Evolutionary conservation across 1,140 invertebrate species (phyloP), one percentile per base, ranked within the genome.

Genomic region (Gonatopus flavifemur): DNA sequence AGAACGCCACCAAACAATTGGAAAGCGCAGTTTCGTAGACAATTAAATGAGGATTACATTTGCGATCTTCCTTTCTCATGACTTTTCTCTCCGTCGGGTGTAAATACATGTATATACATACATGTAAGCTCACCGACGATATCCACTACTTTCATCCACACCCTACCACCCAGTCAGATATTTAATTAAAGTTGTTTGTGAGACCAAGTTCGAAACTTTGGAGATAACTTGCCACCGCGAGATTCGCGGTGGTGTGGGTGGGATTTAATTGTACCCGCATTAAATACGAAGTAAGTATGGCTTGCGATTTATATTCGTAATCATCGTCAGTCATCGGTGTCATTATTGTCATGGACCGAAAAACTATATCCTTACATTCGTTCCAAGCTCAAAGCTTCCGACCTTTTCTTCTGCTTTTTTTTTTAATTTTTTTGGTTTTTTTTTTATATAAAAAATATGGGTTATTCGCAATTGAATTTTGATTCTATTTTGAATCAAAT

Each of bases 121-220:
- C n/a, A n/a, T n/a, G n/a, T n/a, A n/a, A n/a, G n/a, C n/a, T n/a
- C n/a, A n/a, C n/a, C n/a, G n/a, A n/a, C n/a, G n/a, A n/a, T 24
- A 15, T 13, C 4, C 7, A 18, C 5, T 25, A n/a, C 10, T 7
- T 9, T 8, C 7, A 20, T 6, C 10, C 25, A 13, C 3, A 20
- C 31, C 0, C n/a, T 13, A 19, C 8, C 20, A 2, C 13, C 22
- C 2, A 0, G 8, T 21, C 3, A 69, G 70, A 72, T 72, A 70
- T 74, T 72, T 71, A 72, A 73, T 73, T 70, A 75, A 73, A 75
- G 70, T 75, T 69, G 63, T 72, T 71, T 70, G 68, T 63, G 52
- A 63, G 49, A 52, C 49, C 52, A 67, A 72, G 62, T 70, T 68
- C 43, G 52, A 59, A 72, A 74, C 66, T 73, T 66, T 40, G 66